phyloP scores from a whole-genome alignment of 2,888 invertebrate genomes.

The Epinotia ramella region DNA sequence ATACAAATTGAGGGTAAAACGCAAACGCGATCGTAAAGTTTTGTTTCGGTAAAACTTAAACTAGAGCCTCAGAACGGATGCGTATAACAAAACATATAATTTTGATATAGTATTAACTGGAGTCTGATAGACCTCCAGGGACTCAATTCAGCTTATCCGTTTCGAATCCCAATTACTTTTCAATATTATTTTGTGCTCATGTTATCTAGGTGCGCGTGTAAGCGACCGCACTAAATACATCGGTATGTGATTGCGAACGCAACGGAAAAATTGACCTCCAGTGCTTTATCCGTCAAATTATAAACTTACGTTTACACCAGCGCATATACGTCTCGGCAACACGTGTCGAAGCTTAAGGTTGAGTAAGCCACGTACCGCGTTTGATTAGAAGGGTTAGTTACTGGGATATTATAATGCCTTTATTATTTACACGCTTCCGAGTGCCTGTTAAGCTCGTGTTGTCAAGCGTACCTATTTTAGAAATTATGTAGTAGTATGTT shows the following conservation, averaged over 20 bases:
- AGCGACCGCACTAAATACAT: neutral
- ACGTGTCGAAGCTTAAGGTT: slow-evolving; percentile 73
- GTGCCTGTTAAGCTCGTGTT: slow-evolving; percentile 27
- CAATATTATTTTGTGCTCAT: neutral
- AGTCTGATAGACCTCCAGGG: neutral
- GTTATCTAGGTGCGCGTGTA: neutral
- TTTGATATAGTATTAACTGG: neutral
- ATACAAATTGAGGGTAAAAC: too few species aligned
- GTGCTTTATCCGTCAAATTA: slow-evolving; percentile 29
- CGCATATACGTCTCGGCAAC: slow-evolving; percentile 70
- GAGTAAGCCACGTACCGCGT: slow-evolving; percentile 60
- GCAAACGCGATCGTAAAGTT: too few species aligned
- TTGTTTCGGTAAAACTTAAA: too few species aligned
- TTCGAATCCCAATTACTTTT: neutral
- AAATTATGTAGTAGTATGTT: neutral
- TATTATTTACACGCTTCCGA: slow-evolving; percentile 34
- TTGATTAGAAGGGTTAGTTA: slow-evolving; percentile 67
- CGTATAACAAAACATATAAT: too few species aligned
- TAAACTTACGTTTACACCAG: slow-evolving; percentile 53
- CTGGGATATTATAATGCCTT: slow-evolving; percentile 48
- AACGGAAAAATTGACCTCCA: neutral
- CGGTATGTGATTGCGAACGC: neutral
- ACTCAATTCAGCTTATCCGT: neutral
- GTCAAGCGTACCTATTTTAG: slow-evolving; percentile 5
- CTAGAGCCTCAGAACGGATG: too few species aligned